Base-by-base conservation (phyloP, 2,888 invertebrate genomes). In the Smittia aterrima region DNA sequence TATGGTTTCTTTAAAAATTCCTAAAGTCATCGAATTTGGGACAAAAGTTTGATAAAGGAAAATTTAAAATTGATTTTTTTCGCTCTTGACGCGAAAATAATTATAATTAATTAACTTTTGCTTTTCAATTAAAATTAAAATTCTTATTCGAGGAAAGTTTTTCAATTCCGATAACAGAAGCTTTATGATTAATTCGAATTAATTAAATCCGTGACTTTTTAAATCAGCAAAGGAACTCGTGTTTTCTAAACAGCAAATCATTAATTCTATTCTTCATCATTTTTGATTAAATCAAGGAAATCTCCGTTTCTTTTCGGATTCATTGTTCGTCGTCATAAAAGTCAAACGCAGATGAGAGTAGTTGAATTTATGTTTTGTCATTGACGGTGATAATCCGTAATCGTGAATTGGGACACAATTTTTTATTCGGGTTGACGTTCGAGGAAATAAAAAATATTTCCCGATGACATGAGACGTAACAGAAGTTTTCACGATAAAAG, bases 171-270 rank as follows among this genome's bases (percentile, higher is more conserved):
- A 24, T 27, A 62, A 38, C 58, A 25, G 24, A 38, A 72, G 58
- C 54, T 72, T 72, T 62, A 58, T 72, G 62, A 72, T 72, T 72
- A 72, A 72, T 72, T 72, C 62, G 38, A 72, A 53, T 72, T 72
- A 72, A 72, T 72, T 72, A 72, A 72, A 72, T 62, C 70, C 70
- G 53, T 70, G 70, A 70, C 70, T 58, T 72, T n/a, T 72, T 58
- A 62, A 62, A 72, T 72, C 54, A 72, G 62, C 38, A 2, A 24
- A 24, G n/a, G 54, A 62, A 72, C 20, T 70, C 20, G 25, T 67
- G 25, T 22, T 58, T 58, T 22, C 7, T 20, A 18, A n/a, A 58
- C 18, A 58, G 3, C 58, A 16, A 47, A 47, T 47, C 16, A 47
- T 47, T 47, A 47, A 13, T 47, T 47, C 13, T 47, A 16, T 58